Base-by-base conservation (phyloP, 1,140 invertebrate species). In the Phocides pigmalion region DNA sequence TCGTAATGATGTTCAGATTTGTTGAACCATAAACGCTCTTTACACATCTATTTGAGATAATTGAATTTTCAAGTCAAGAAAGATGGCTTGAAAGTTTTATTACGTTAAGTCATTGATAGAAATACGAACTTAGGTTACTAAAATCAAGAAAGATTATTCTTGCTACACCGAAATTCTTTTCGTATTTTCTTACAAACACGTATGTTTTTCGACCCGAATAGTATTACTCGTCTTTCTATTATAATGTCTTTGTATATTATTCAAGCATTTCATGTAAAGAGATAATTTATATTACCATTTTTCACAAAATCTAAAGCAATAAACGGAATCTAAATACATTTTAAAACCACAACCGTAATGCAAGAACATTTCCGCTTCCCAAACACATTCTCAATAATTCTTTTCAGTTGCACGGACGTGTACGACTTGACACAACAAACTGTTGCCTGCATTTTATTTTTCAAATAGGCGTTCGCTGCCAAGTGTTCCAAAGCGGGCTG, bases 391-490 rank as follows among this genome's bases (percentile, higher is more conserved):
- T 25, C 39, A 42, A 74, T 74, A 70, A 80, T 75, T 70, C 68
- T 70, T 66, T 69, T 51, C 64, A 72, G 72, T 70, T 62, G 65
- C 64, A 71, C 67, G 44, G 64, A 49, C 74, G 54, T 65, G 72
- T 70, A 67, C 64, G 64, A 73, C 46, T 74, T 74, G 73, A 81
- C 70, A 75, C 81, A 81, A 79, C 82, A 81, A 84, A 86, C 81
- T 87, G 84, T 89, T 89, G 84, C 76, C 80, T 79, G 62, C 64
- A 73, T 86, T 85, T 83, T 87, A 84, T 85, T 89, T 84, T 83
- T 73, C 72, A 74, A 77, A 83, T 79, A 74, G 79, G 56, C 77
- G 68, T 68, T 64, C 75, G 66, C 75, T 84, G 84, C 73, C 84
- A 84, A 85, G 72, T 75, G 75, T 74, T 70, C 70, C 72, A 58